Percentiles rank a stretch among this genome's conserved stretches.
Conservation (phyloP, 2,888 invertebrate species). For the Apeira syringaria region DNA sequence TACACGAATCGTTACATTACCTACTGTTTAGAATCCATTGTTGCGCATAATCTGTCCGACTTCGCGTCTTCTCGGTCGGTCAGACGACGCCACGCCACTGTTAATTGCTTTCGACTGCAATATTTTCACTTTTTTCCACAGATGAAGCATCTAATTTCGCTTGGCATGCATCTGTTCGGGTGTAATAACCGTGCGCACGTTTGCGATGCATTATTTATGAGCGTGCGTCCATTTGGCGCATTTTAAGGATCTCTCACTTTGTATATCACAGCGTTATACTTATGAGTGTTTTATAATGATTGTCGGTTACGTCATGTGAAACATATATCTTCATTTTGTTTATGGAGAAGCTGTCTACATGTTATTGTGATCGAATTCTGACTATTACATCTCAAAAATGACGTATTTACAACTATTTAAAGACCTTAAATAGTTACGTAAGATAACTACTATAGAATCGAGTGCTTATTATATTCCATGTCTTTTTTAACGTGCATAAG, state of each 20-base stretch:
- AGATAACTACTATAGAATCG: too few species aligned
- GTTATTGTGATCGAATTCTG: too few species aligned
- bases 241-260: slow-evolving; percentile 29
- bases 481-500: too few species aligned
- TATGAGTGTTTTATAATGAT: background rate
- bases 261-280: slow-evolving; percentile 19
- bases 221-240: slow-evolving; percentile 23
- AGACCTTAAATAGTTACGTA: too few species aligned
- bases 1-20: too few species aligned
- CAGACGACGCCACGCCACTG: slow-evolving; percentile 9
- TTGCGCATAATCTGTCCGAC: background rate
- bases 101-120: slow-evolving; percentile 20
- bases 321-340: too few species aligned
- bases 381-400: too few species aligned
- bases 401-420: too few species aligned
- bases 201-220: slow-evolving; percentile 63
- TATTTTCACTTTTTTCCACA: slow-evolving; percentile 52
- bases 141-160: slow-evolving; percentile 40
- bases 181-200: slow-evolving; percentile 65
- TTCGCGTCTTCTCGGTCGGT: slow-evolving; percentile 9
- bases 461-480: too few species aligned
- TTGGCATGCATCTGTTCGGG: slow-evolving; percentile 67
- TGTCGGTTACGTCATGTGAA: slow-evolving; percentile 11
- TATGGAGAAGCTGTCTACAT: too few species aligned
- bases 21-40: background rate